Conservation (phyloP, 1,140 invertebrate species). For the Anadara kagoshimensis region DNA sequence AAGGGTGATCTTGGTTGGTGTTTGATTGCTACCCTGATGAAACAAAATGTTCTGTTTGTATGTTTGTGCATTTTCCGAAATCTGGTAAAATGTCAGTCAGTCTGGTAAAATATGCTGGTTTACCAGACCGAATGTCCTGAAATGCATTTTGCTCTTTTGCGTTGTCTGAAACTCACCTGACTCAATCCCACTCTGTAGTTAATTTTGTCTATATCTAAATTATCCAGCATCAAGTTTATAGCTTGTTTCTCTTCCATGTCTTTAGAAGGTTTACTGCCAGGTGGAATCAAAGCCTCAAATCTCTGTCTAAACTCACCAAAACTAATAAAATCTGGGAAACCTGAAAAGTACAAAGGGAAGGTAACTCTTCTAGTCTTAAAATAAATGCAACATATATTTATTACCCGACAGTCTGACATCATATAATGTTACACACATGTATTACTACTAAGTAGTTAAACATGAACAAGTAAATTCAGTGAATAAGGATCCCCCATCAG, state of each 20-base stretch:
- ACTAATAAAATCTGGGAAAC: constrained; percentile 92
- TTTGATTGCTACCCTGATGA: no score
- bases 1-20: no score
- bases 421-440: neutral
- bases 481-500: no score
- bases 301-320: constrained; percentile 90
- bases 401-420: neutral
- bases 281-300: constrained; percentile 83
- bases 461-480: no score
- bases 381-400: neutral
- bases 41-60: no score
- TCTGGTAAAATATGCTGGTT: no score
- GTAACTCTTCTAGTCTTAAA: neutral
- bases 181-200: constrained; percentile 92
- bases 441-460: neutral
- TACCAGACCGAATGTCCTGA: no score
- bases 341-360: constrained; percentile 50
- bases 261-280: constrained; percentile 70
- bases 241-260: constrained; percentile 75
- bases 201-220: constrained; percentile 90
- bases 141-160: no score
- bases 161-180: constrained; percentile 91
- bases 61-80: no score
- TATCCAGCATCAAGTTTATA: constrained; percentile 85
- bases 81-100: no score